Base-by-base conservation (phyloP, 2,888 invertebrate species). In the Plebejus anna region DNA sequence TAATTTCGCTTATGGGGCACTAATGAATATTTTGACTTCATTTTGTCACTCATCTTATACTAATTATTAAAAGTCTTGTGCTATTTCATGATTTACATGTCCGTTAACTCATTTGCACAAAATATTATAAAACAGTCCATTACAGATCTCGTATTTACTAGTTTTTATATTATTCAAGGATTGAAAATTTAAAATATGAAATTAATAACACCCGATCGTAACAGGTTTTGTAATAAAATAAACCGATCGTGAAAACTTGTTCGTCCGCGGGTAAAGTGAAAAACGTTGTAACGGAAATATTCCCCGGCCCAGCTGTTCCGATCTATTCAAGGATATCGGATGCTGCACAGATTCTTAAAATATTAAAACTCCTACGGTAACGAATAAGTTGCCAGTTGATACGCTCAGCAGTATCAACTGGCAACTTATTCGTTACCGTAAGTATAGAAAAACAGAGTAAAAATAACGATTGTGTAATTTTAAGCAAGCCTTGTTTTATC, bases 311-410 rank as follows among this genome's bases (percentile, higher is more conserved):
- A 70, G 38, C n/a, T 71, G 38, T 42, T 71, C 70, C 36, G 9
- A 38, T 70, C 71, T n/a, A 71, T 71, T 71, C 71, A 42, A 36
- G 42, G n/a, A n/a, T 22, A 71, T n/a, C 42, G 71, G 13, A 71
- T 9, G n/a, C 71, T 71, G 71, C n/a, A 38, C n/a, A 72, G 11
- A 28, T 28, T 1, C 4, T 55, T 55, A 55, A 55, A 55, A 55
- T 55, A 55, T 55, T 55, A 55, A 55, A 55, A 55, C 55, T 55
- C 16, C 1, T 16, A 55, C 55, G 55, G 55, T 22, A 22, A 22
- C 22, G 22, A 22, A 22, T 22, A 22, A 22, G 22, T 22, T 22
- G 55, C 3, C 55, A 22, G 22, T 22, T 22, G 22, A 22, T 22
- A 22, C 22, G n/a, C n/a, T 55, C 16, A 55, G 13, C 51, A 55